Evolutionary conservation across 2,797 vertebrate genomes (phyloP).

Genomic region (Myiotriccus ornatus): DNA sequence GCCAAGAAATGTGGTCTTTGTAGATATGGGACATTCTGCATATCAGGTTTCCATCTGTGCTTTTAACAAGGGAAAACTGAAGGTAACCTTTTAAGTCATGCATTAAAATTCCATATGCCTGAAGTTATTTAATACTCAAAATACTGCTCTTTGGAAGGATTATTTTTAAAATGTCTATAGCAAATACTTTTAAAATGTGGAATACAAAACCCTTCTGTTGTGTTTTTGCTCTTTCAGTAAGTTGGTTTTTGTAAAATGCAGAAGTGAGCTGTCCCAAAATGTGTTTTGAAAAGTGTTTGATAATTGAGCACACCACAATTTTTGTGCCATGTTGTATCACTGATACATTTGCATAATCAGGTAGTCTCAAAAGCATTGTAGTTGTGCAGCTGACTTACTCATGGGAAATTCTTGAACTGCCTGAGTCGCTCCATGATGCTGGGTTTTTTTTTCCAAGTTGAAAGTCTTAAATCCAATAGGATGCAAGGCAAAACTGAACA

Average conservation of each 20-base stretch:
- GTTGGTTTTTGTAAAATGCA: background rate
- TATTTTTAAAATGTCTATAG: background rate
- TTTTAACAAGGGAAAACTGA: slow-evolving; percentile 84
- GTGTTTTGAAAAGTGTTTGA: background rate
- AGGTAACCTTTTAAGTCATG: slow-evolving; percentile 63
- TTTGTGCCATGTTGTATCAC: background rate
- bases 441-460: background rate
- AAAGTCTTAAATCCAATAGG: background rate
- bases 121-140: background rate
- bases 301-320: background rate
- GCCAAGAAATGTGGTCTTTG: slow-evolving; percentile 80
- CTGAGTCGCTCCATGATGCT: background rate
- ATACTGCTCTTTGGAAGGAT: background rate
- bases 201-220: background rate
- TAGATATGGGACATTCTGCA: slow-evolving; percentile 82
- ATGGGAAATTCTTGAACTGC: background rate
- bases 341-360: background rate
- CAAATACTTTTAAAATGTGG: background rate
- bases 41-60: slow-evolving; percentile 81
- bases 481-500: background rate
- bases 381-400: background rate
- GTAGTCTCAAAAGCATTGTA: background rate
- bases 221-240: background rate
- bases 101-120: background rate
- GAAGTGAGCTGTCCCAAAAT: background rate